Conservation (phyloP, 2,113 vertebrate genomes). For the Oreotrochilus melanogaster region DNA sequence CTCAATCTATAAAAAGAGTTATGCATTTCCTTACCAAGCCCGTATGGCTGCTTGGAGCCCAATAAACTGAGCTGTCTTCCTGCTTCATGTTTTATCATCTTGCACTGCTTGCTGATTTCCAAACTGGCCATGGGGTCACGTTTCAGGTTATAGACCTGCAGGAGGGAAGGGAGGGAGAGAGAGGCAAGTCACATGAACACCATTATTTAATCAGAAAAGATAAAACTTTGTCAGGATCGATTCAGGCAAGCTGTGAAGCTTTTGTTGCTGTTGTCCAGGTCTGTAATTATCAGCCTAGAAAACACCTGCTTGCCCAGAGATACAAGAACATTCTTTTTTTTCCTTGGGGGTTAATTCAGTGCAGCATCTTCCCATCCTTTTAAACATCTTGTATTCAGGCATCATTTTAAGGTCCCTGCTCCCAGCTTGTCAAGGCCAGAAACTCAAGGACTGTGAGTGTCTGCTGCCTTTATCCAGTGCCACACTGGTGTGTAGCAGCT, state of each 20-base stretch:
- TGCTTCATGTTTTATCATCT: background rate
- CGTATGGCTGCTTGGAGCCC: background rate
- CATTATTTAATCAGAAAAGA: background rate
- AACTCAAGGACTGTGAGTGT: background rate
- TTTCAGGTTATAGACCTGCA: constrained; percentile 26
- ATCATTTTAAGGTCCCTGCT: background rate
- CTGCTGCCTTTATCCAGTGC: background rate
- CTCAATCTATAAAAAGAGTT: background rate
- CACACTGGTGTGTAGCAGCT: background rate
- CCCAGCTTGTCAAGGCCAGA: background rate
- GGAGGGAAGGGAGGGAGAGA: background rate
- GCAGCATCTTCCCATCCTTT: background rate
- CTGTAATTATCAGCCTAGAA: background rate
- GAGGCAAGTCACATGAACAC: background rate
- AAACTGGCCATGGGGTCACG: background rate
- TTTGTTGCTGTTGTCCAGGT: background rate
- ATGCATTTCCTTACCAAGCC: background rate
- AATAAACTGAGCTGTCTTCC: background rate
- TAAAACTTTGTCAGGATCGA: background rate
- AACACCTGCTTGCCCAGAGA: background rate
- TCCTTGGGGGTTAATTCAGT: background rate
- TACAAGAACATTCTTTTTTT: background rate
- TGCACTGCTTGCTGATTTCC: background rate
- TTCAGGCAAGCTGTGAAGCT: constrained; percentile 32
- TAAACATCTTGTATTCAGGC: background rate